A percentile compares a stretch with the other conserved stretches of the same genome.
Conservation (phyloP, 2,888 invertebrate genomes). For the Synanthedon tipuliformis region DNA sequence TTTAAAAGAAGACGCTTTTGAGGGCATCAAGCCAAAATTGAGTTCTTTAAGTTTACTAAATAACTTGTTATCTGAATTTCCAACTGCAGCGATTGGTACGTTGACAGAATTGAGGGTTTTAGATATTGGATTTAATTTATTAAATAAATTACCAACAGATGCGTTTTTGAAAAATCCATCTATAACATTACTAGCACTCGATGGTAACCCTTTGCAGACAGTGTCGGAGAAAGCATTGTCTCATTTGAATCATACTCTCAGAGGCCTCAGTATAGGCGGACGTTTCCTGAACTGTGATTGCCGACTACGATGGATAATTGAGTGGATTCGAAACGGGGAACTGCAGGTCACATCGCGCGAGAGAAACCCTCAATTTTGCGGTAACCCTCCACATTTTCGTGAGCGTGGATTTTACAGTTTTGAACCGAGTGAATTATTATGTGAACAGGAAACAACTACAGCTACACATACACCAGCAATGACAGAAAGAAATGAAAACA, state of each 20-base stretch:
- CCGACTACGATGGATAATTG: slow-evolving; percentile 86
- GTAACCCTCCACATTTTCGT: slow-evolving; percentile 82
- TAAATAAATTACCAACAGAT: slow-evolving; percentile 82
- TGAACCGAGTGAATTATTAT: slow-evolving; percentile 79
- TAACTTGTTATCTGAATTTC: slow-evolving; percentile 89
- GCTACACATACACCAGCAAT: slow-evolving; percentile 10
- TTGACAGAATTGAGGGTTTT: slow-evolving; percentile 86
- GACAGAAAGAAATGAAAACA: slow-evolving; percentile 13
- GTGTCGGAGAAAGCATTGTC: slow-evolving; percentile 83
- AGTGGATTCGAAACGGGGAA: slow-evolving; percentile 90
- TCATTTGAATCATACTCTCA: slow-evolving; percentile 83
- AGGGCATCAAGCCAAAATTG: slow-evolving; percentile 82
- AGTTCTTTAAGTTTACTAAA: slow-evolving; percentile 91
- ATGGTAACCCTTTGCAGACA: slow-evolving; percentile 89
- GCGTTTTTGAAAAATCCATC: slow-evolving; percentile 86
- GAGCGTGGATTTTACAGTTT: slow-evolving; percentile 90
- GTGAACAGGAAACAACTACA: slow-evolving; percentile 55
- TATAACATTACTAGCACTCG: slow-evolving; percentile 87
- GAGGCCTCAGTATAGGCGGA: slow-evolving; percentile 89
- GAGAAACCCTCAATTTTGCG: slow-evolving; percentile 92
- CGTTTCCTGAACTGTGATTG: slow-evolving; percentile 91
- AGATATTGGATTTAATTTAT: slow-evolving; percentile 91
- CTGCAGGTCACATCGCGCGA: slow-evolving; percentile 93
- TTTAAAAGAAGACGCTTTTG: slow-evolving; percentile 81
- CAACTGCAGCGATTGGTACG: slow-evolving; percentile 81